Conservation (phyloP, 2,113 vertebrate species). For the Edolisoma coerulescens region DNA sequence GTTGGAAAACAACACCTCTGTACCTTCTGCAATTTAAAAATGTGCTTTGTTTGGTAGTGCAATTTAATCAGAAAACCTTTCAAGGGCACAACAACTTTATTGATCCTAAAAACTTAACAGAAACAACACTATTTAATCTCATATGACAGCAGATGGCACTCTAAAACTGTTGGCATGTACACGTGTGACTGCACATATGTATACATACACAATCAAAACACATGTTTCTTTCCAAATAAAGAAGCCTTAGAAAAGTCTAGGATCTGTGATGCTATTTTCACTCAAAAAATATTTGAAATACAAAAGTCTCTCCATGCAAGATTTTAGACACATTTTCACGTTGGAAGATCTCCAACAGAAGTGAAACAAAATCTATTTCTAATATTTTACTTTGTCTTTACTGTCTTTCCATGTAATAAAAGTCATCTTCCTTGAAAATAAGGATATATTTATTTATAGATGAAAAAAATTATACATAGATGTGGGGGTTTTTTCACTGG, state of each 20-base stretch:
- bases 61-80: neutral
- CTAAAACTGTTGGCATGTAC: constrained; percentile 3
- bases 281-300: neutral
- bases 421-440: neutral
- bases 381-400: neutral
- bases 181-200: neutral
- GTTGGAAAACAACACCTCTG: fast-evolving
- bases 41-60: neutral
- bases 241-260: neutral
- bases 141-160: constrained; percentile 43
- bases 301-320: neutral
- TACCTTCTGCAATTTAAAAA: neutral
- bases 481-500: fast-evolving
- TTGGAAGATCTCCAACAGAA: neutral
- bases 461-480: neutral
- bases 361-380: neutral
- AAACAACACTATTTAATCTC: neutral
- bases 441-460: neutral
- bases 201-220: neutral
- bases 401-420: neutral
- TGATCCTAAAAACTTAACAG: neutral
- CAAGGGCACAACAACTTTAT: neutral
- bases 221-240: neutral
- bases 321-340: neutral
- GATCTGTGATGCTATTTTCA: neutral